A percentile compares a stretch with the other conserved stretches of the same genome.
Evolutionary conservation across 2,888 invertebrate species (phyloP).

Genomic region (Eilema depressum): DNA sequence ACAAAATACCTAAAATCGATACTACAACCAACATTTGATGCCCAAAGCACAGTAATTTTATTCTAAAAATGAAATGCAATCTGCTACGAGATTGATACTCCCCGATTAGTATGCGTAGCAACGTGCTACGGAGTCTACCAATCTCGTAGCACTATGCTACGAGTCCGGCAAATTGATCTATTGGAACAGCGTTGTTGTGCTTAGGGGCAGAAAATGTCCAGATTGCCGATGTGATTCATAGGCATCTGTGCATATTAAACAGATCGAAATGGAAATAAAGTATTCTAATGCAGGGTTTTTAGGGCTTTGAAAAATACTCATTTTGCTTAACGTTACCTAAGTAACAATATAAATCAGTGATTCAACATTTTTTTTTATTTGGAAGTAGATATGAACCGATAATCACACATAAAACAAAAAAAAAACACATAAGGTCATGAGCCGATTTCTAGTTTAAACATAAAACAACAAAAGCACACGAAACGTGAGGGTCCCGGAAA

Average conservation of each 20-base stretch:
- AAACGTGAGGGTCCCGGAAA: no score
- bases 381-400: no score
- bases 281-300: no score
- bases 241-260: not conserved
- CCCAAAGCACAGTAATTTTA: not conserved
- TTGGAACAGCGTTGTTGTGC: not conserved
- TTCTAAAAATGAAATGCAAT: not conserved
- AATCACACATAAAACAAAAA: no score
- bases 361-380: no score
- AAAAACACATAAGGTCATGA: no score
- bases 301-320: no score
- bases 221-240: not conserved
- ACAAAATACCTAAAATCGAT: not conserved
- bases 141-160: conserved; percentile 5
- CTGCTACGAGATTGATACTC: not conserved
- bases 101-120: not conserved
- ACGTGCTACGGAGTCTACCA: not conserved
- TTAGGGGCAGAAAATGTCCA: not conserved
- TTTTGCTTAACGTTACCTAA: no score
- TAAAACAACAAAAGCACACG: no score
- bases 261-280: not conserved
- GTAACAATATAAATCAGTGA: no score
- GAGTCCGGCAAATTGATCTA: conserved; percentile 5
- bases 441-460: no score
- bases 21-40: not conserved